Evolutionary conservation across 2,888 invertebrate genomes (phyloP), one percentile per base, ranked within the genome.

Genomic region (Drosophila seclusa): DNA sequence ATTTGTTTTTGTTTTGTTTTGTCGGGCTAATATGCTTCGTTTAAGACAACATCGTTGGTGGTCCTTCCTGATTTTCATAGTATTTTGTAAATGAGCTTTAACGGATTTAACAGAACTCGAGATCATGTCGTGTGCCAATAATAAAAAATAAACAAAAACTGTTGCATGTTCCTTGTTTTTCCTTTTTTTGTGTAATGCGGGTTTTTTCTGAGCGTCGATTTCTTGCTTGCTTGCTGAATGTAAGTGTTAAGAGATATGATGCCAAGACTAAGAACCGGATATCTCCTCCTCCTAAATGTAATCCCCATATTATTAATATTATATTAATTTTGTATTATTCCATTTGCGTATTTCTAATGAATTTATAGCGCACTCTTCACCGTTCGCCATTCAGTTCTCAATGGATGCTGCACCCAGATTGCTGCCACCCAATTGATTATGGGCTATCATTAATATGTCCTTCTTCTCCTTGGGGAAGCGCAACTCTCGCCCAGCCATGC

Each of bases 401-500:
- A 91, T 82, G 11, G 87, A 76, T 64, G 83, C 63, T 45, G 78
- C 76, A 57, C 80, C 79, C 52, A 87, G 81, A 65, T 87, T 91
- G 60, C 92, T 92, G 34, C 93, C 93, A 78, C 95, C 94, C 84
- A 97, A 95, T 93, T 98, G 97, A 90, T 97, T 96, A 90, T 97
- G 95, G 24, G 98, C 98, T 90, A 98, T 94, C 94, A 97, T 96
- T 58, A 98, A 94, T 91, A 98, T 98, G 93, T 98, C 98, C 92
- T 98, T 96, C 93, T 98, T 98, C 93, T 98, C 98, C 94, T 98
- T 98, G 65, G 98, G 98, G 94, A 98, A 98, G 91, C 98, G 95
- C 38, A 98, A 94, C 91, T 98, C 98, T 64, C 98, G 95, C 0
- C 98, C 98, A 61, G 98, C 97, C 73, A 98, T 95, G 74, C 98